Evolutionary conservation across 2,113 vertebrate species (phyloP), one percentile per base, ranked within the genome.

Genomic region (Halichoerus grypus): DNA sequence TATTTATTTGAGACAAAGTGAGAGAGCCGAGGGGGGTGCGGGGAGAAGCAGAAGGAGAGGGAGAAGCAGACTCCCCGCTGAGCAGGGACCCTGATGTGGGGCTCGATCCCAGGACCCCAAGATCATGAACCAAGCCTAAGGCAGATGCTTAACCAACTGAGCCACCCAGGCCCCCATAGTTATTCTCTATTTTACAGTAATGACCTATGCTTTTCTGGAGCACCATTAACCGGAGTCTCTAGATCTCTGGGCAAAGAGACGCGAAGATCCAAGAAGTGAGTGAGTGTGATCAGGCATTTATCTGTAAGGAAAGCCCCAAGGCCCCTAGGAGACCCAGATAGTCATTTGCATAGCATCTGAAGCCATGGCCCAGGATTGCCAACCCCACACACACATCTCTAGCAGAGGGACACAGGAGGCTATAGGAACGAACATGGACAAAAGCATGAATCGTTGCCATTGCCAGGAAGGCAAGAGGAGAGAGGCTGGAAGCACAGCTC

Each of bases 271-370:
- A 9, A 33, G 24, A n/a, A 67, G 49, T 15, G 74, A 76, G 67
- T n/a, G 1, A 28, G 2, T 16, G 16, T 26, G 19, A 26, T 4
- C 3, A 8, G n/a, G 39, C 9, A 39, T 39, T 26, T 46, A 19
- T 39, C 19, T 14, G 14, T 28, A 21, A 28, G 3, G 1, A 36
- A 19, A 33, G 39, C 26, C 22, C 12, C 16, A 3, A 0, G 0
- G 1, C 5, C 2, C 39, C n/a, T 65, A 21, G n/a, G 59, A 55
- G 39, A 31, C 11, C 0, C 0, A 31, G 5, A 53, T 1, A 3
- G 42, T 2, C 4, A 4, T 22, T 28, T 28, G 31, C 33, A 7
- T 11, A 1, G 31, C 21, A 10, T 28, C 39, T 22, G 10, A 79
- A 10, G 72, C 94, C 28, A 19, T 5, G 24, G 26, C 1, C 28